Evolutionary conservation across 2,113 vertebrate genomes (phyloP), one percentile per base, ranked within the genome.

Genomic region (Tupaia chinensis): DNA sequence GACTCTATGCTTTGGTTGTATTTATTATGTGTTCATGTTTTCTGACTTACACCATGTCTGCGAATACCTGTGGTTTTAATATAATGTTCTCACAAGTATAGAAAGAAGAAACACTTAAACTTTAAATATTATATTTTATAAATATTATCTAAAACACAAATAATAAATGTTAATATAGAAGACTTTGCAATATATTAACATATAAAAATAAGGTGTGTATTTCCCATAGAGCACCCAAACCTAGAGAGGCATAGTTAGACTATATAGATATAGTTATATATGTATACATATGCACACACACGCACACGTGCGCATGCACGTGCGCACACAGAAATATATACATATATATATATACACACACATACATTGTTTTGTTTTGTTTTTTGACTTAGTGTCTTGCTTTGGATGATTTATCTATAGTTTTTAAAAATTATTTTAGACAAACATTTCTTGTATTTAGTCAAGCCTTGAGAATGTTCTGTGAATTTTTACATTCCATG

Each of bases 1-100:
- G 61, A 90, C 86, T 87, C 5, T 53, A 4, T n/a, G 3, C 60
- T 83, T 95, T 73, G 32, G 19, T 84, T 92, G 1, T 80, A 44
- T 89, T 93, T 95, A 66, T 77, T 87, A 61, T 77, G 2, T 89
- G 9, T 82, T 93, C 53, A 81, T 78, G 0, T 90, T 85, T 91
- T 96, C 58, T 95, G 10, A 68, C 8, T 88, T 34, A 3, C 94
- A 76, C 22, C n/a, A 23, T 78, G 77, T 74, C 66, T 88, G 11
- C 91, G 22, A 87, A 63, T 87, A 63, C 16, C 13, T 44, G 4
- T 89, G 25, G 5, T 68, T 68, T 95, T 8, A 93, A 29, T 90
- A 85, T 70, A 66, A 91, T 1, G 1, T 68, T 93, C 17, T 88
- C 68, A 34, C 56, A 69, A 54, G 2, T 77, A 22, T 9, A 68